phyloP scores from a whole-genome alignment of 2,113 vertebrate genomes.

The Atractosteus spatula region DNA sequence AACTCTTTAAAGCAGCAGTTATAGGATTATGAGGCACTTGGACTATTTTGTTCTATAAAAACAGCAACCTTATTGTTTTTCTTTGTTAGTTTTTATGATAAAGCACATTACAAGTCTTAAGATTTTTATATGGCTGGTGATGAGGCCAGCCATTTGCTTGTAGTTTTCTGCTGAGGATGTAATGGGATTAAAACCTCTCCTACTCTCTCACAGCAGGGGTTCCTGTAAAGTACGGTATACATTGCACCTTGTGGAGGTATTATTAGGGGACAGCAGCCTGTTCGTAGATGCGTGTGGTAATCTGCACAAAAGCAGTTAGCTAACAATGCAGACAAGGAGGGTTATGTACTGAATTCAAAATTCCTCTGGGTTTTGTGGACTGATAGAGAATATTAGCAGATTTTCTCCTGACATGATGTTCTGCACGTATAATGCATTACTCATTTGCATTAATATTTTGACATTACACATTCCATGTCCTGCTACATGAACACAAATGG shows the following conservation, averaged over 20 bases:
- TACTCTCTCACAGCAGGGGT: not conserved
- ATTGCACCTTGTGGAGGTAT: not conserved
- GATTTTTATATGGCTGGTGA: not conserved
- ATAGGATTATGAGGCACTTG: not conserved
- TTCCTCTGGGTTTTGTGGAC: not conserved
- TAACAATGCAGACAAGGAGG: not conserved
- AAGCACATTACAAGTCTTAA: not conserved
- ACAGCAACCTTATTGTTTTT: not conserved
- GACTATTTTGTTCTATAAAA: not conserved
- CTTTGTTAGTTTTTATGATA: not conserved
- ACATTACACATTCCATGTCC: slow-evolving; percentile 15
- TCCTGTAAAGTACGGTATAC: not conserved
- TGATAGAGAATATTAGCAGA: not conserved
- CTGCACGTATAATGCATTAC: not conserved
- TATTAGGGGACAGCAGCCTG: not conserved
- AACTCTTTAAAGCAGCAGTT: no score
- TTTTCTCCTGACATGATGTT: not conserved
- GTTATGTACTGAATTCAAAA: not conserved
- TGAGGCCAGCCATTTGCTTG: not conserved
- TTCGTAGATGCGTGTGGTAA: not conserved
- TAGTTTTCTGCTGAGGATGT: not conserved
- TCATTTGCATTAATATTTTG: slow-evolving; percentile 26
- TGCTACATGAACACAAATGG: slow-evolving; percentile 17
- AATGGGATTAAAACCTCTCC: not conserved
- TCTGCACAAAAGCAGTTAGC: not conserved